Conservation (phyloP, 2,888 invertebrate genomes). For the Aspidiotus destructor region DNA sequence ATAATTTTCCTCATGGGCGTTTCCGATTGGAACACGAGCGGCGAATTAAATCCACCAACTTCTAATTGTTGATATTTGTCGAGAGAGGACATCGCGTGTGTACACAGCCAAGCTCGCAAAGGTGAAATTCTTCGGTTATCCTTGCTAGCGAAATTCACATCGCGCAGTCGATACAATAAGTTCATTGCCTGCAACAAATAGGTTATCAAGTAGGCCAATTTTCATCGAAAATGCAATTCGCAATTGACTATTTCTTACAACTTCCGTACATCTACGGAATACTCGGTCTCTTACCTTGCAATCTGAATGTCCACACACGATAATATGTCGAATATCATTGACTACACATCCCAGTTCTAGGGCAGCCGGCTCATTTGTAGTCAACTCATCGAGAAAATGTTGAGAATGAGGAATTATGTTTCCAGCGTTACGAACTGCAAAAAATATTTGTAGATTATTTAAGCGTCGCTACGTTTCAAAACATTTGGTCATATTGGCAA, state of each 20-base stretch:
- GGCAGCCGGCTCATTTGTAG: conserved; percentile 91
- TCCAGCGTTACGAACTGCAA: conserved; percentile 87
- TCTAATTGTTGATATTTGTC: conserved; percentile 69
- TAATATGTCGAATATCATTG: conserved; percentile 81
- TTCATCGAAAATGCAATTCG: no score
- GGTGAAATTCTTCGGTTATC: conserved; percentile 74
- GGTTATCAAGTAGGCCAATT: no score
- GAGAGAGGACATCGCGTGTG: conserved; percentile 71
- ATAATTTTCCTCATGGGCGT: conserved; percentile 78
- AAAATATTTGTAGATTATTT: conserved; percentile 22
- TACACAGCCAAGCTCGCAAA: conserved; percentile 80
- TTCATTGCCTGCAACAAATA: conserved; percentile 66
- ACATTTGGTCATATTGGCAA: not conserved
- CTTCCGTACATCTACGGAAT: no score
- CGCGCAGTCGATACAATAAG: conserved; percentile 69
- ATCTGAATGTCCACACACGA: conserved; percentile 95
- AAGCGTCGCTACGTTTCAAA: not conserved
- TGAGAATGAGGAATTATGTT: conserved; percentile 89
- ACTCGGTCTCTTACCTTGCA: conserved; percentile 56
- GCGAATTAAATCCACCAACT: conserved; percentile 51
- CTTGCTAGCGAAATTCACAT: conserved; percentile 62
- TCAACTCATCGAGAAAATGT: conserved; percentile 73
- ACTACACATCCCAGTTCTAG: conserved; percentile 87
- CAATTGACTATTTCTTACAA: no score
- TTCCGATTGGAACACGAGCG: conserved; percentile 76